Conservation (phyloP, 1,140 invertebrate species). For the Dinoponera quadriceps region DNA sequence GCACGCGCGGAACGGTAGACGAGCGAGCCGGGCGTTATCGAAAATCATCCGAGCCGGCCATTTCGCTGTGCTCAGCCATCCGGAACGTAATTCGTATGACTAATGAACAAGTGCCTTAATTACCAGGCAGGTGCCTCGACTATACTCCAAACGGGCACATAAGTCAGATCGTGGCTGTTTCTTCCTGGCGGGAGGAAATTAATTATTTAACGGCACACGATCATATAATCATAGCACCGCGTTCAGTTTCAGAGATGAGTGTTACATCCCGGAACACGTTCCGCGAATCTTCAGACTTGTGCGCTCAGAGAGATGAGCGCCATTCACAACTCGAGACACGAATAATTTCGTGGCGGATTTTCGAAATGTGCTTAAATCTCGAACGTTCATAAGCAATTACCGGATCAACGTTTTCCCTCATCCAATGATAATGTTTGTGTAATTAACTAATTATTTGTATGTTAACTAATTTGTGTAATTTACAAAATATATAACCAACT, state of each 20-base stretch:
- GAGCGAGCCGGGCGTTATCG: background rate
- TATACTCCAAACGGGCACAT: background rate
- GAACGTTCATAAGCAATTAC: background rate
- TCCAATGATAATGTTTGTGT: background rate
- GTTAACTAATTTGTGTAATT: background rate
- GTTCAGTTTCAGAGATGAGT: background rate
- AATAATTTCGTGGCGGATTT: background rate
- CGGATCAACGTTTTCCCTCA: background rate
- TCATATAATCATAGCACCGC: slow-evolving; percentile 7
- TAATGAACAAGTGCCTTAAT: slow-evolving; percentile 33
- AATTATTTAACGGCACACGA: background rate
- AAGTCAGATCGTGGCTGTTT: slow-evolving; percentile 8
- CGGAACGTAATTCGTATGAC: slow-evolving; percentile 5
- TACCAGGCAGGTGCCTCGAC: background rate
- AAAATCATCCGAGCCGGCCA: slow-evolving; percentile 4
- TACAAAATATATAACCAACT: too few relatives aligned
- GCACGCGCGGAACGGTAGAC: background rate
- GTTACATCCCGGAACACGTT: background rate
- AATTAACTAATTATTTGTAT: background rate
- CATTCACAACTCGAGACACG: slow-evolving; percentile 4
- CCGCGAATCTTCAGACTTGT: background rate
- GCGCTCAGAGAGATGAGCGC: slow-evolving; percentile 10
- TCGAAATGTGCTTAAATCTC: background rate
- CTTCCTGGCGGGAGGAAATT: background rate
- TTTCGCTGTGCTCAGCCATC: background rate